phyloP scores from a whole-genome alignment of 1,140 invertebrate genomes.

The Augochlora pura region DNA sequence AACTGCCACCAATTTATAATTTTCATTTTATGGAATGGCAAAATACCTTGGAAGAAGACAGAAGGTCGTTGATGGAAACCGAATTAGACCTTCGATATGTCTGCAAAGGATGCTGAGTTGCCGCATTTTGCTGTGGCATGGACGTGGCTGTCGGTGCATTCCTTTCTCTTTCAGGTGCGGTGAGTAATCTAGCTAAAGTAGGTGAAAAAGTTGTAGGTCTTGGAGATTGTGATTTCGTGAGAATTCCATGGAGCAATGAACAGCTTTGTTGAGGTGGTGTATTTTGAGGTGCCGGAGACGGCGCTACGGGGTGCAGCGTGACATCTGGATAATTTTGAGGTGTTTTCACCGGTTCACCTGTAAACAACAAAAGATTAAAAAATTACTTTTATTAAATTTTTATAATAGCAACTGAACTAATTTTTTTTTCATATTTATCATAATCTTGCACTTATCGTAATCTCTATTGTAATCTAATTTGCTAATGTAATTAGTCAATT shows the following conservation, averaged over 20 bases:
- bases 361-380: conserved; percentile 7
- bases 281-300: conserved; percentile 76
- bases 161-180: conserved; percentile 83
- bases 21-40: neutral
- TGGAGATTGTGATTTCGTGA: conserved; percentile 83
- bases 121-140: conserved; percentile 67
- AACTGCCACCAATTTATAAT: neutral
- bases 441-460: neutral
- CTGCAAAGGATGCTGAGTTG: conserved; percentile 73
- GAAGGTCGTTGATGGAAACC: conserved; percentile 82
- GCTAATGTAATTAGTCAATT: neutral
- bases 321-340: conserved; percentile 89
- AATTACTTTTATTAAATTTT: neutral
- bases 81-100: conserved; percentile 74
- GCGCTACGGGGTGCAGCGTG: conserved; percentile 86
- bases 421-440: too few species aligned
- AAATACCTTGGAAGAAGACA: conserved; percentile 84
- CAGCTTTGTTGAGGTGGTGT: conserved; percentile 79
- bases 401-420: too few species aligned
- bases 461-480: too few species aligned
- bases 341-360: conserved; percentile 78
- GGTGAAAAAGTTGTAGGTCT: conserved; percentile 85
- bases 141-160: conserved; percentile 61
- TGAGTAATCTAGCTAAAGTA: conserved; percentile 88
- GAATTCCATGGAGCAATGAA: conserved; percentile 87